Base-by-base conservation (phyloP, 2,113 vertebrate species). In the mouse (Mus musculus) region DNA sequence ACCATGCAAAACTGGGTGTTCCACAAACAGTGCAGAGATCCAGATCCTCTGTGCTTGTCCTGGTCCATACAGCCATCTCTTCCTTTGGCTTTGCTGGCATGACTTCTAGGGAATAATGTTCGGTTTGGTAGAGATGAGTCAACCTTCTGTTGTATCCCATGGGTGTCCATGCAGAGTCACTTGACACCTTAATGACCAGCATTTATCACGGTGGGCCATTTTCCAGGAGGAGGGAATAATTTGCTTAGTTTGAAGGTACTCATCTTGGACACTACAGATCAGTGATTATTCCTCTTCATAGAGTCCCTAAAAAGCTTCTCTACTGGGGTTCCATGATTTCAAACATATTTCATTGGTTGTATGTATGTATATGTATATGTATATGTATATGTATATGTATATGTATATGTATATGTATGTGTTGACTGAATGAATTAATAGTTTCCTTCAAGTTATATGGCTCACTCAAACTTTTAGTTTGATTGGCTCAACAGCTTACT, bases 241-340 rank as follows among this genome's bases (percentile, higher is more conserved):
- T 96, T 97, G 71, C 95, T 97, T 94, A 91, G 92, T 94, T 96
- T 97, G 46, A 98, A 97, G 93, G 87, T 77, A 96, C 91, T 96
- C 0, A 30, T 59, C 96, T 93, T 96, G 94, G 90, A 93, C 84
- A 92, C 92, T 90, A 81, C 69, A 95, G 94, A 85, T 93, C 1
- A 7, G 39, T 89, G 76, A 94, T 90, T 94, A 93, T 71, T 93
- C 95, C 90, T 97, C 65, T 91, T 90, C 52, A 86, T 46, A 8
- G 84, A 84, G 39, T 98, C 33, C 54, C 56, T 84, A 93, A 61
- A 89, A 89, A 89, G 63, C 42, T 67, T 87, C 65, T 93, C 73
- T 69, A 14, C 46, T 95, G 75, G 42, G 46, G 61, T 39, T 5
- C 3, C 89, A 72, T 81, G 42, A 88, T 85, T 96, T 93, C 54